Evolutionary conservation across 1,140 invertebrate species (phyloP).

Genomic region (Pogonomyrmex californicus): DNA sequence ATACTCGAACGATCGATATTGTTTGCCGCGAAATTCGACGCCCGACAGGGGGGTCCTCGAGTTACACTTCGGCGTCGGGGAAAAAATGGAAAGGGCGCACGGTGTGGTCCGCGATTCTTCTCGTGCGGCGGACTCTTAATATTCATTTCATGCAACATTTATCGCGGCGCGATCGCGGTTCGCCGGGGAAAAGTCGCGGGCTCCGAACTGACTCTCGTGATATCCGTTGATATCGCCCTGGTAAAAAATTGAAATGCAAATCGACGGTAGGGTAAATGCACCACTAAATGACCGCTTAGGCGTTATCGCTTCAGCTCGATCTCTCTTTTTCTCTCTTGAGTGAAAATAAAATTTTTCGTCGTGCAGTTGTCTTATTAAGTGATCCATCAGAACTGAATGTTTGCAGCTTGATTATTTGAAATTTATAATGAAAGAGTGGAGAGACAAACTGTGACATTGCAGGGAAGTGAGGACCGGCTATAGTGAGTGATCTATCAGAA

Average conservation of each 20-base stretch:
- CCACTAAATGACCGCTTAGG: constrained; percentile 22
- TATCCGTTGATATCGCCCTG: constrained; percentile 28
- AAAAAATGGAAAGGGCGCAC: constrained; percentile 24
- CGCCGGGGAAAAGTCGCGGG: constrained; percentile 61
- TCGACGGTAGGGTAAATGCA: constrained; percentile 31
- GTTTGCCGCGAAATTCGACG: constrained; percentile 11
- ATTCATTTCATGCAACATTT: constrained; percentile 82
- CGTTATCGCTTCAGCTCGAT: not conserved
- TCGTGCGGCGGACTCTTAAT: constrained; percentile 75
- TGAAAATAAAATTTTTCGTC: constrained; percentile 19
- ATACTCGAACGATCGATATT: constrained; percentile 15
- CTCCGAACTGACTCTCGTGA: constrained; percentile 19
- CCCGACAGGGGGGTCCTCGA: constrained; percentile 33
- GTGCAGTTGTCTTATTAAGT: not conserved
- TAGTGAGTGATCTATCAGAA: not conserved
- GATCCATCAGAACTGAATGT: not conserved
- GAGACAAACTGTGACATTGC: not conserved
- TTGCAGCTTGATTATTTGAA: not conserved
- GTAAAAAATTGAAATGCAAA: constrained; percentile 38
- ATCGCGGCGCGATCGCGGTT: constrained; percentile 77
- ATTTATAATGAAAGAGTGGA: constrained; percentile 5
- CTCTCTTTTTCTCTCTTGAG: not conserved
- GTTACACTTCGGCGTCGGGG: constrained; percentile 49
- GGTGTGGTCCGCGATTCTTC: constrained; percentile 52
- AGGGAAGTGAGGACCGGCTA: not conserved